Percentiles rank a stretch among this genome's conserved stretches.
These are phyloP conservation scores for Lepidurus couesii DNA, from an alignment of 1,140 invertebrate genomes.

Conservation along the genomic window DNA sequence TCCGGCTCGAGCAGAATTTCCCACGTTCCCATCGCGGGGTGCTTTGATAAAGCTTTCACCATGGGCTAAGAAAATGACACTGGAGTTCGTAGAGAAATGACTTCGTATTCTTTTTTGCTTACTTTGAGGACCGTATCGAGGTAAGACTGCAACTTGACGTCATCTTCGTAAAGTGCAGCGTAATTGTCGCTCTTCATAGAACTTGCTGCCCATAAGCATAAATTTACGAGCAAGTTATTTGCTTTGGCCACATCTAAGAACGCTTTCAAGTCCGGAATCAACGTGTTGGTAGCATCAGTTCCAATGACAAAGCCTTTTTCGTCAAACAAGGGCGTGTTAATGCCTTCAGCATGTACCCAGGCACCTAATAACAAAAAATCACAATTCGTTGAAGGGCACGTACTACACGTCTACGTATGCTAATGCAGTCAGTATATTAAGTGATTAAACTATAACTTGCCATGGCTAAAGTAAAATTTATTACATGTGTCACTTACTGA, in stretches of 20 bases:
- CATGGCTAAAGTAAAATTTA: background rate
- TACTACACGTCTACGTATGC: background rate
- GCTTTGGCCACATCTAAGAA: slow-evolving; percentile 39
- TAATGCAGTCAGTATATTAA: background rate
- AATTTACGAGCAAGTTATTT: slow-evolving; percentile 44
- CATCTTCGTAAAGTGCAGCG: slow-evolving; percentile 43
- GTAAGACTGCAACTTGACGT: slow-evolving; percentile 45
- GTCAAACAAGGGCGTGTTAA: slow-evolving; percentile 40
- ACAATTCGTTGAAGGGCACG: background rate
- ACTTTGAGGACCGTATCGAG: slow-evolving; percentile 44
- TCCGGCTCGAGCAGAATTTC: slow-evolving; percentile 45
- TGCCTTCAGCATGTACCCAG: slow-evolving; percentile 47
- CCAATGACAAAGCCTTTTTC: slow-evolving; percentile 36
- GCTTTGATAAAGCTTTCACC: slow-evolving; percentile 39
- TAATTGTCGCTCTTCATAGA: slow-evolving; percentile 41
- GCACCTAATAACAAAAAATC: slow-evolving; percentile 40
- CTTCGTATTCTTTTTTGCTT: slow-evolving; percentile 27
- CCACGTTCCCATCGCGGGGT: slow-evolving; percentile 43
- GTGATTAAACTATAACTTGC: background rate
- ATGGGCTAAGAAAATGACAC: slow-evolving; percentile 33
- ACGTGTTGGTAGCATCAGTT: slow-evolving; percentile 35
- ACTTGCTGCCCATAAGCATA: slow-evolving; percentile 46
- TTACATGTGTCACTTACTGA: slow-evolving; percentile 41
- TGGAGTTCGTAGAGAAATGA: background rate
- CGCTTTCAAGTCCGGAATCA: slow-evolving; percentile 36